Percentiles rank a stretch among this genome's conserved stretches.
phyloP scores from a whole-genome alignment of 2,888 invertebrate genomes.

The Neoitamus cyanurus region DNA sequence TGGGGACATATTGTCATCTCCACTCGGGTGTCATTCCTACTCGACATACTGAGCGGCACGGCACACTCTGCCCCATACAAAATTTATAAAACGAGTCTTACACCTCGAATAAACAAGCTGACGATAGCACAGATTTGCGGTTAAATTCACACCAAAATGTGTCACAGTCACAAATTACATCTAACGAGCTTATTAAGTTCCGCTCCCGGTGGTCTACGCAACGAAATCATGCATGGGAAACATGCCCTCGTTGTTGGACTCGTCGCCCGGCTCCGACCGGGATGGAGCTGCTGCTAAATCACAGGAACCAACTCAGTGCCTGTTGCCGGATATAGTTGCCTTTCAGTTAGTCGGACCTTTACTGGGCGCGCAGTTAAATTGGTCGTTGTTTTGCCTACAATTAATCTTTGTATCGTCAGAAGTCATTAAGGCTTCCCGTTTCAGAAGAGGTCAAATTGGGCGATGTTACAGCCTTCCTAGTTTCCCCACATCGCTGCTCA shows the following conservation, averaged over 20 bases:
- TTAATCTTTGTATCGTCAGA: background rate
- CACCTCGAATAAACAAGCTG: constrained; percentile 19
- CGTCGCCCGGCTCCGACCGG: background rate
- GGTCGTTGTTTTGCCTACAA: background rate
- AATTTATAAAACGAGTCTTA: constrained; percentile 37
- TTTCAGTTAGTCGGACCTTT: background rate
- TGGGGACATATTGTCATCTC: constrained; percentile 31
- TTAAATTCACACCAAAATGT: constrained; percentile 37
- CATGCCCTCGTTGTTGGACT: background rate
- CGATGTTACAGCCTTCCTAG: too few species aligned
- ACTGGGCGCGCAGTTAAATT: background rate
- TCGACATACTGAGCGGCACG: background rate
- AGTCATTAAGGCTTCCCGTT: background rate
- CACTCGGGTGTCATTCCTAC: background rate
- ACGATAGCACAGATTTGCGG: constrained; percentile 42
- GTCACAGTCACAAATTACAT: constrained; percentile 41
- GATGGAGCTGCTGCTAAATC: background rate
- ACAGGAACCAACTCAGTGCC: background rate
- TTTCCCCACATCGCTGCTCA: too few species aligned
- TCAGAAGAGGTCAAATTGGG: background rate
- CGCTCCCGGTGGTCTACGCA: constrained; percentile 18
- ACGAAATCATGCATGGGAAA: background rate
- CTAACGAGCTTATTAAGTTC: constrained; percentile 40
- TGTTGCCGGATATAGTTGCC: background rate
- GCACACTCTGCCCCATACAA: background rate